Conservation (phyloP, 1,140 invertebrate genomes). For the Aradophagus sp. region DNA sequence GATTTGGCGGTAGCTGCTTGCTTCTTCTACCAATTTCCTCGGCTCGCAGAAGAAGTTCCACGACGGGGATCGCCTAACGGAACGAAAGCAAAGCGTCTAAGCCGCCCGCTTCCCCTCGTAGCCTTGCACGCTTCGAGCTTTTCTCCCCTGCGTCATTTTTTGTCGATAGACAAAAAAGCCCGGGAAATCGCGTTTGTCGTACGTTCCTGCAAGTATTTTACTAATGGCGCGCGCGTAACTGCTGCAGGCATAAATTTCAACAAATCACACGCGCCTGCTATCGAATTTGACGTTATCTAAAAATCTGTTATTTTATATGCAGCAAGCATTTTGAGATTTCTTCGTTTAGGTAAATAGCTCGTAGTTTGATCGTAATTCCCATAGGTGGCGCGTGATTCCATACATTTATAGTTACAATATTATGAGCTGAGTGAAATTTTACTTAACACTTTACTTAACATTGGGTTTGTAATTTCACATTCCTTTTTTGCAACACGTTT, state of each 20-base stretch:
- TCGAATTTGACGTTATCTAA: constrained; percentile 35
- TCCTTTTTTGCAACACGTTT: too few species aligned
- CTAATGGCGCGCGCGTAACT: constrained; percentile 45
- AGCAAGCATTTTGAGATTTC: constrained; percentile 40
- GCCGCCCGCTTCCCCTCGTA: not conserved
- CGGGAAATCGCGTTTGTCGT: constrained; percentile 28
- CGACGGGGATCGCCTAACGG: constrained; percentile 30
- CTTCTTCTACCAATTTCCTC: constrained; percentile 30
- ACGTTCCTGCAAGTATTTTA: constrained; percentile 36
- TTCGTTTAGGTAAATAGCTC: constrained; percentile 32
- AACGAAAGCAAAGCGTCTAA: constrained; percentile 20
- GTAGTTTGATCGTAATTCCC: constrained; percentile 11
- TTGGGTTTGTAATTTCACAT: not conserved
- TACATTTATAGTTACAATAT: too few species aligned
- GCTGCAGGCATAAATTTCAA: constrained; percentile 42
- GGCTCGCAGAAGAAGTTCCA: constrained; percentile 23
- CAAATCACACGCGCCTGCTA: constrained; percentile 36
- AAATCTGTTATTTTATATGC: constrained; percentile 51
- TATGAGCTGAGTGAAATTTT: too few species aligned
- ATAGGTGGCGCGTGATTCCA: constrained; percentile 5
- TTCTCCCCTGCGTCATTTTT: constrained; percentile 14
- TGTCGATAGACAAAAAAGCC: constrained; percentile 37
- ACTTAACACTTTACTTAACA: too few species aligned
- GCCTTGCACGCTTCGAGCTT: too few species aligned
- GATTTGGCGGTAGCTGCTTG: constrained; percentile 29